phyloP scores from a whole-genome alignment of 1,140 invertebrate genomes.

The Eciton burchellii region DNA sequence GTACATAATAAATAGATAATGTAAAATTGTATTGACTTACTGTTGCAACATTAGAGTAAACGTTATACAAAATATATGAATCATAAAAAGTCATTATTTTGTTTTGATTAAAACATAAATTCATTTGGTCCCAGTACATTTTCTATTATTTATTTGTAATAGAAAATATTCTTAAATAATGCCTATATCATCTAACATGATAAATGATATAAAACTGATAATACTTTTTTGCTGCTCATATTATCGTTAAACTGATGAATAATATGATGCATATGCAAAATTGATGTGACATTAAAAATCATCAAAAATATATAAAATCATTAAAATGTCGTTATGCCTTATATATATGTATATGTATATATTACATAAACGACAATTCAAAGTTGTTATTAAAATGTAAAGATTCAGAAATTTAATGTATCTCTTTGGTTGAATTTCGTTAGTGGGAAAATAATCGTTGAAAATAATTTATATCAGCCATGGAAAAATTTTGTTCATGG shows the following conservation, averaged over 20 bases:
- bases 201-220: background rate
- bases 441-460: background rate
- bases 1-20: slow-evolving; percentile 61
- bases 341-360: background rate
- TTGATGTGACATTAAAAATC: background rate
- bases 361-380: too few species aligned
- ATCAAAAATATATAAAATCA: background rate
- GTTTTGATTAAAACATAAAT: slow-evolving; percentile 36
- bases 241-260: background rate
- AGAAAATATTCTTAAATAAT: background rate
- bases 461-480: background rate
- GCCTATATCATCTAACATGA: background rate
- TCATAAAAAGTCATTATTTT: slow-evolving; percentile 12
- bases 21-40: slow-evolving; percentile 58
- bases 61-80: slow-evolving; percentile 62
- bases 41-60: slow-evolving; percentile 63
- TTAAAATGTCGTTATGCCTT: slow-evolving; percentile 5
- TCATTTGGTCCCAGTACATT: background rate
- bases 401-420: background rate
- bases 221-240: background rate
- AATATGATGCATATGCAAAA: background rate
- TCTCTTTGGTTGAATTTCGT: background rate
- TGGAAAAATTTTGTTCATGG: background rate
- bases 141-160: background rate
- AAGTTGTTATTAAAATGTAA: background rate